Evolutionary conservation across 1,140 invertebrate species (phyloP).

Genomic region (Drosophila insularis): DNA sequence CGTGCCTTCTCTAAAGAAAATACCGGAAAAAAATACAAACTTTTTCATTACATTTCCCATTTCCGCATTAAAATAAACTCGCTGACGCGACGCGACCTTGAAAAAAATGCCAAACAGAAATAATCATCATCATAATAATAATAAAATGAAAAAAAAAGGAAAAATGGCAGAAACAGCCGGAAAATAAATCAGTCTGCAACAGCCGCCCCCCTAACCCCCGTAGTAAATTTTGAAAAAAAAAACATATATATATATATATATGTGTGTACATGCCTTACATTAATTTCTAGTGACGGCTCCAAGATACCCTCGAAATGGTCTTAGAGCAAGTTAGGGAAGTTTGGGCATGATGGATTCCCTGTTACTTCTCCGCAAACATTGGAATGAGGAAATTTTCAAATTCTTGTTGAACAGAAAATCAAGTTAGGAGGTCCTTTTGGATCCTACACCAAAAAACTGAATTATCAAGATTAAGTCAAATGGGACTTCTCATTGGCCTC

Average conservation of each 20-base stretch:
- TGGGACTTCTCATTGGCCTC: no score
- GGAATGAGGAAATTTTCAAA: no score
- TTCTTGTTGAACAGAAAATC: no score
- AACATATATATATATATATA: no score
- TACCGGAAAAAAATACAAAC: conserved; percentile 31
- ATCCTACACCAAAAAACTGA: no score
- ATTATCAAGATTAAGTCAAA: no score
- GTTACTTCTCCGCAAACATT: no score
- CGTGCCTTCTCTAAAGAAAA: conserved; percentile 8
- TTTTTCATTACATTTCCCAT: conserved; percentile 79
- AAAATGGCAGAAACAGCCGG: conserved; percentile 69
- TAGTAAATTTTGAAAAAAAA: background rate
- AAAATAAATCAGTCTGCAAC: conserved; percentile 73
- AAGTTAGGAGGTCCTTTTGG: no score
- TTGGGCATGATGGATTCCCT: no score
- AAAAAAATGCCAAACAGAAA: conserved; percentile 68
- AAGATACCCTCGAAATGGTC: background rate
- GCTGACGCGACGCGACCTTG: conserved; percentile 69
- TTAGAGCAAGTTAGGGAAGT: no score
- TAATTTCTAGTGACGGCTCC: background rate
- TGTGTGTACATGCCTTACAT: conserved; percentile 13
- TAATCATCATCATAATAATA: conserved; percentile 78
- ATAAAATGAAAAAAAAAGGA: conserved; percentile 20
- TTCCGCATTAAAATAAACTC: conserved; percentile 68
- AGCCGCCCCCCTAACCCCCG: conserved; percentile 3